A percentile compares a stretch with the other conserved stretches of the same genome.
phyloP scores from a whole-genome alignment of 2,888 invertebrate species.

The Amphipyra tragopoginis region DNA sequence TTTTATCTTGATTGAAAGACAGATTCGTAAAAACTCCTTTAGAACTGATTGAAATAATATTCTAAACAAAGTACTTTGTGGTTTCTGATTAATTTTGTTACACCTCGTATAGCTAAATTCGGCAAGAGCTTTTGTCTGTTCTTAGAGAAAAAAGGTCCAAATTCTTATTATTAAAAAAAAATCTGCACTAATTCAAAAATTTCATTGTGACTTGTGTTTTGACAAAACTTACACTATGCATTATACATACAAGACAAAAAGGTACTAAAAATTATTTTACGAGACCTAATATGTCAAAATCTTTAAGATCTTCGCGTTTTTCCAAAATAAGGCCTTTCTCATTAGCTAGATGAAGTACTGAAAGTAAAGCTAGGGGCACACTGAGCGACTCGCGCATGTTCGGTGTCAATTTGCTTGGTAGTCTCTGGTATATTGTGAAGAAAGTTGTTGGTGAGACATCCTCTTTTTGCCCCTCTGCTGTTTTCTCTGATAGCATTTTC shows the following conservation, averaged over 20 bases:
- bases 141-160: neutral
- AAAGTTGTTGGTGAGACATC: slow-evolving; percentile 87
- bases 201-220: slow-evolving; percentile 5
- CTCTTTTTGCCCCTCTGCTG: slow-evolving; percentile 73
- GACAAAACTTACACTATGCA: slow-evolving; percentile 17
- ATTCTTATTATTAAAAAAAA: slow-evolving; percentile 5
- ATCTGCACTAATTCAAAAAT: no score
- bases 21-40: no score
- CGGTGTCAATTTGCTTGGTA: slow-evolving; percentile 90
- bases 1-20: no score
- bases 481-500: slow-evolving; percentile 88
- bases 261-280: slow-evolving; percentile 62
- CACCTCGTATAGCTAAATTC: no score
- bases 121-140: no score
- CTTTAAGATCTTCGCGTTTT: slow-evolving; percentile 85
- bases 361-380: slow-evolving; percentile 94
- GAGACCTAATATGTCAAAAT: slow-evolving; percentile 86
- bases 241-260: slow-evolving; percentile 24
- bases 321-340: slow-evolving; percentile 92
- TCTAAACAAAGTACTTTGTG: no score
- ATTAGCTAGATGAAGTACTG: slow-evolving; percentile 95
- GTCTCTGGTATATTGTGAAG: slow-evolving; percentile 86
- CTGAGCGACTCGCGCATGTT: slow-evolving; percentile 93
- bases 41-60: no score
- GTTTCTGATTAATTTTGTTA: no score